Evolutionary conservation across 2,113 vertebrate species (phyloP), one percentile per base, ranked within the genome.

Genomic region (Tetraodon nigroviridis): DNA sequence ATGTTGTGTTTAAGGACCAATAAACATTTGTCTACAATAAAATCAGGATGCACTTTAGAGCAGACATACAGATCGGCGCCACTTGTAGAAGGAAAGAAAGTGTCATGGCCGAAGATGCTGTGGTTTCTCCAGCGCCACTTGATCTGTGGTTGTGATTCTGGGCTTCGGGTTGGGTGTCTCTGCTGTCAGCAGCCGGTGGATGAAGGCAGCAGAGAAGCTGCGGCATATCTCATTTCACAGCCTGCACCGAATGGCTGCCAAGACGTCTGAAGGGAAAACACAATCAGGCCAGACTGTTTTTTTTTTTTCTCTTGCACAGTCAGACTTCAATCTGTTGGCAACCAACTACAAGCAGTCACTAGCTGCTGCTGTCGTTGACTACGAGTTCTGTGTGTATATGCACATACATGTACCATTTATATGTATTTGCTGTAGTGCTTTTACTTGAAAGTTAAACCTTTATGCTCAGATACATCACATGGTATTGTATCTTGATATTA

Each of bases 211-310:
- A 68, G 75, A 75, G 61, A 87, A 81, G 57, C 72, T 77, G 56
- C 68, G 78, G 57, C 75, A 69, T 74, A 80, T 89, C 81, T 44
- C 37, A 63, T 87, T 89, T 73, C 83, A 75, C 65, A 51, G 61
- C 52, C 69, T 75, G 68, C 46, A 41, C 66, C 45, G 76, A 80
- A 67, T 81, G 76, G 69, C 85, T 71, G 81, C 78, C 85, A 84
- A 75, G 51, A 42, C 7, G 73, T 76, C 82, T 82, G 77, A 72
- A 32, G 72, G 75, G 70, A 85, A 51, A 73, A 74, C 10, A n/a
- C 63, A 51, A 53, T 59, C 8, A 21, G 75, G 66, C 75, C 75
- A 82, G 73, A 77, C 53, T 68, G 67, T 80, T 76, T 50, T 45
- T 45, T 16, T 57, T 29, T 61, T 41, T 41, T n/a, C 59, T 42